phyloP scores from a whole-genome alignment of 2,113 vertebrate species.

The Gymnocephalus cernua region DNA sequence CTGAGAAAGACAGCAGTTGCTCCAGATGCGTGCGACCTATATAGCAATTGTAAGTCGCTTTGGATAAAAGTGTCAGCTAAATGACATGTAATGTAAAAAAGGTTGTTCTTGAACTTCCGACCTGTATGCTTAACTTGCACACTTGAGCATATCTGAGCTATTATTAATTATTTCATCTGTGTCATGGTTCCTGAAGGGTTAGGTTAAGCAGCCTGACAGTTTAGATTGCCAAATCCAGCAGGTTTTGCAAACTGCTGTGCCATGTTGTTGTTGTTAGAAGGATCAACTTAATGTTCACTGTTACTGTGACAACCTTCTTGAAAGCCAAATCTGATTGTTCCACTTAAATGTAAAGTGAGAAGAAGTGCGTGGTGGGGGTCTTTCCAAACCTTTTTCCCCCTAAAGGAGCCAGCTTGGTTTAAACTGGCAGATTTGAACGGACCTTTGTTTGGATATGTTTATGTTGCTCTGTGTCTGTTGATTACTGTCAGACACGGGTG shows the following conservation, averaged over 20 bases:
- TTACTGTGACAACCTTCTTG: slow-evolving; percentile 56
- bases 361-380: background rate
- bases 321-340: slow-evolving; percentile 36
- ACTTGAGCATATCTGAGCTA: slow-evolving; percentile 18
- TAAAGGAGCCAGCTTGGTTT: background rate
- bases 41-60: too few species aligned
- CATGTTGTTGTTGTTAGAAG: slow-evolving; percentile 53
- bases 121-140: slow-evolving; percentile 1
- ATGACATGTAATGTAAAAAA: too few species aligned
- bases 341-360: slow-evolving; percentile 18
- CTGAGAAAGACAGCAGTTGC: too few species aligned
- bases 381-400: background rate
- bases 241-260: slow-evolving; percentile 16
- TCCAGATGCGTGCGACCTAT: too few species aligned
- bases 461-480: slow-evolving; percentile 19
- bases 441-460: slow-evolving; percentile 9
- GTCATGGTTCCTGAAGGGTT: slow-evolving; percentile 26
- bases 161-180: slow-evolving; percentile 33
- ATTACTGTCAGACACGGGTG: slow-evolving; percentile 28
- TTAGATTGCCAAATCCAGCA: slow-evolving; percentile 10
- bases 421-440: slow-evolving; percentile 5
- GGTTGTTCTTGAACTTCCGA: slow-evolving; percentile 17
- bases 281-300: slow-evolving; percentile 41
- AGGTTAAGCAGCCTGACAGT: background rate
- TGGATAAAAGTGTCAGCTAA: too few species aligned